phyloP scores from a whole-genome alignment of 1,140 invertebrate species.

The Hyles euphorbiae region DNA sequence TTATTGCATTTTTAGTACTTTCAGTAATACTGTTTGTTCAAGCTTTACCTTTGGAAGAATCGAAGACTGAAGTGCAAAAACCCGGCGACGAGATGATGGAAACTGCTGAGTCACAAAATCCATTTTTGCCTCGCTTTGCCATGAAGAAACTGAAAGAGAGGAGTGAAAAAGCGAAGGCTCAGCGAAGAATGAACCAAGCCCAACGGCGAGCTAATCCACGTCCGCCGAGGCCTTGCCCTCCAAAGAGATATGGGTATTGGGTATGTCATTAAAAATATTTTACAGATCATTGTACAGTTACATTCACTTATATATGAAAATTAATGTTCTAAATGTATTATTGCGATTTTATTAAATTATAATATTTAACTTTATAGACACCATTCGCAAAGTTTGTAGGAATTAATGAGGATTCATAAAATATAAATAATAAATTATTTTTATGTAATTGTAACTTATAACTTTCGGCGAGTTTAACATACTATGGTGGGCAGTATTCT shows the following conservation, averaged over 20 bases:
- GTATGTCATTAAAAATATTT: constrained; percentile 29
- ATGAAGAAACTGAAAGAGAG: constrained; percentile 57
- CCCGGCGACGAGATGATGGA: constrained; percentile 53
- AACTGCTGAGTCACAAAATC: constrained; percentile 53
- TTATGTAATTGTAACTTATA: too few relatives aligned
- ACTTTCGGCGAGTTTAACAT: too few relatives aligned
- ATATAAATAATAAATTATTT: too few relatives aligned
- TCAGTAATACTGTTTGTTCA: constrained; percentile 17
- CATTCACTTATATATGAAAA: too few relatives aligned
- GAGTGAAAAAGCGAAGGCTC: constrained; percentile 36
- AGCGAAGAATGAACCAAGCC: constrained; percentile 37
- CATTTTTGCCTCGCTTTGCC: constrained; percentile 57
- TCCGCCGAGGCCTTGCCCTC: constrained; percentile 13
- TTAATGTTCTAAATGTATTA: too few relatives aligned
- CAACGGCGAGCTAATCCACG: constrained; percentile 20
- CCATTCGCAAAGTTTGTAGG: too few relatives aligned
- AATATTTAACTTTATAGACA: background rate
- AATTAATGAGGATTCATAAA: too few relatives aligned
- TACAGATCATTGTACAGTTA: background rate
- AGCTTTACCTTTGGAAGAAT: constrained; percentile 33
- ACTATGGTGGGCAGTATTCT: too few relatives aligned
- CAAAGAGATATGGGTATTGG: constrained; percentile 17
- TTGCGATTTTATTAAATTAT: background rate
- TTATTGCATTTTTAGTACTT: constrained; percentile 5
- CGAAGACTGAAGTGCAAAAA: constrained; percentile 13